phyloP scores from a whole-genome alignment of 2,888 invertebrate genomes.

The Geophilus truncorum region DNA sequence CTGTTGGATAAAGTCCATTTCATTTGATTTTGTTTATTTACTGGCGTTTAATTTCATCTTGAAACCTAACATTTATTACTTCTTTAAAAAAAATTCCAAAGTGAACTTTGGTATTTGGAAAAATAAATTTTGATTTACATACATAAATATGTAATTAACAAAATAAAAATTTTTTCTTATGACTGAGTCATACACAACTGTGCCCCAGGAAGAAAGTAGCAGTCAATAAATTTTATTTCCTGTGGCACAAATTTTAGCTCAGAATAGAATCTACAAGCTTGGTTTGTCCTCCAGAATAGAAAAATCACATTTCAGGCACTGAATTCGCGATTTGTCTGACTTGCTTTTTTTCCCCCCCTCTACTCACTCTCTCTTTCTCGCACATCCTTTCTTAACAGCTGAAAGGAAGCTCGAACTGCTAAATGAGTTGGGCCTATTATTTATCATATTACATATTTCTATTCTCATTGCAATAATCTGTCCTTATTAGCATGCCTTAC shows the following conservation, averaged over 20 bases:
- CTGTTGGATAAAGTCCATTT: background rate
- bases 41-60: background rate
- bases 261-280: conserved; percentile 14
- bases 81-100: background rate
- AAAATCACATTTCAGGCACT: conserved; percentile 14
- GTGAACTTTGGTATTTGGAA: background rate
- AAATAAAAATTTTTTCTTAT: background rate
- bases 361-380: background rate
- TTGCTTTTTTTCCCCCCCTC: background rate
- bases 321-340: background rate
- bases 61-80: no score
- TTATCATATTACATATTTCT: background rate
- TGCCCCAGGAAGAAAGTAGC: background rate
- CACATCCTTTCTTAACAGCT: background rate
- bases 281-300: background rate
- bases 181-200: background rate
- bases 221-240: background rate
- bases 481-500: background rate
- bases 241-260: background rate
- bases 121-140: background rate
- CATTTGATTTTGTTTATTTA: background rate
- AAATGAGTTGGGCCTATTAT: background rate
- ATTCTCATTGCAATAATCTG: background rate
- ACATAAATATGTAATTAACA: background rate
- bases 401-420: background rate